Evolutionary conservation across 2,113 vertebrate genomes (phyloP), one percentile per base, ranked within the genome.

Genomic region (Vulpes lagopus): DNA sequence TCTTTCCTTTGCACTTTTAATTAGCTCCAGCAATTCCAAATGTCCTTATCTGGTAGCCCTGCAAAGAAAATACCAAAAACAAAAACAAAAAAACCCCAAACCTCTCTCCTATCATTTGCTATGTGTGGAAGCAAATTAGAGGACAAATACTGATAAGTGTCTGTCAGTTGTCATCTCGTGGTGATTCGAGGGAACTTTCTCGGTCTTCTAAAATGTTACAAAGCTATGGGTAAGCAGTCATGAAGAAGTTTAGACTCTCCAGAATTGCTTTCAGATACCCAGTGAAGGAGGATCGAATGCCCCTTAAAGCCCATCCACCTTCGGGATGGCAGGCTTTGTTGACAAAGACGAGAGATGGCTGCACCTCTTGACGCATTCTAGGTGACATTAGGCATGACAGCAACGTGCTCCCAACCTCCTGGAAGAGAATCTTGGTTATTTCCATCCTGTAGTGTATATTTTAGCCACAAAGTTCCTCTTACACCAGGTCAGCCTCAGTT

Each of bases 281-380:
- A 60, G 32, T 80, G 67, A 96, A 89, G 94, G 74, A 96, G 80
- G 80, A 69, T 79, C 84, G 35, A 87, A 97, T 98, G 80, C 87
- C 89, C 67, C 89, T 98, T 93, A 84, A 93, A 94, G 25, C 95
- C 65, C 64, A 27, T 57, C 1, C 94, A 96, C 91, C 79, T 98
- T 97, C 98, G 96, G 97, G 71, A 97, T 57, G 93, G 32, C 82
- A 97, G 96, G 19, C 91, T 96, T 96, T 30, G 71, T 32, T 97
- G 57, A 98, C 95, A 98, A 98, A 98, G 91, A 32, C 89, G 96
- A 79, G 84, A 91, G 11, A 69, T 80, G 94, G 64, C 53, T 92
- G 79, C 85, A 95, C 51, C 87, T 97, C 93, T 95, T 60, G 43
- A 94, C 76, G 38, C 49, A 91, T 84, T 97, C 38, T 96, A 62